These are phyloP conservation scores for Aulostomus chinensis DNA, from an alignment of 2,797 vertebrate species.

Conservation along the genomic window DNA sequence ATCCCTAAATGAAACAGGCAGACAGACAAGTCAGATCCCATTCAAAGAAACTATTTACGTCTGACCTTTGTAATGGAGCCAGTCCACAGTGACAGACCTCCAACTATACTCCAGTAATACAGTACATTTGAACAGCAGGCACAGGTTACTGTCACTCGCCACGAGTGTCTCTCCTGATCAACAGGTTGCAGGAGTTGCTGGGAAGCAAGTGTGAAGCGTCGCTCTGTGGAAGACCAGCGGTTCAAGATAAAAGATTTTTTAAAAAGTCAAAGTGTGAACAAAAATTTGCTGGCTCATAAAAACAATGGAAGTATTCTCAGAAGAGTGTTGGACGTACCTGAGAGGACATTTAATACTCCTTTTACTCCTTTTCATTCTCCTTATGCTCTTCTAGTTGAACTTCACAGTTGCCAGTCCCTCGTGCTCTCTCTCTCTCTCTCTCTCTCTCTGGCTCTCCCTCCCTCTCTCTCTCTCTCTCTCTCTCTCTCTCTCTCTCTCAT, in stretches of 20 bases:
- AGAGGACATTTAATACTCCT: constrained; percentile 24
- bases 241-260: no score
- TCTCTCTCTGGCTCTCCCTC: neutral
- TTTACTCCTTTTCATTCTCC: constrained; percentile 39
- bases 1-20: constrained; percentile 41
- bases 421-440: constrained; percentile 3
- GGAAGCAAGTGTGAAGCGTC: no score
- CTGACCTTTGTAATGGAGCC: constrained; percentile 78
- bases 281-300: no score
- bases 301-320: constrained; percentile 28
- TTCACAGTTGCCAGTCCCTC: constrained; percentile 51
- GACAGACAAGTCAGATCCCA: constrained; percentile 45
- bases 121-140: neutral
- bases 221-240: no score
- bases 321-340: constrained; percentile 69
- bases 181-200: constrained; percentile 63
- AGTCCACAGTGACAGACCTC: constrained; percentile 54
- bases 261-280: no score
- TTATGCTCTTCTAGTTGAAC: constrained; percentile 52
- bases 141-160: no score
- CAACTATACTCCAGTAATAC: no score
- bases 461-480: constrained; percentile 2
- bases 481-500: neutral
- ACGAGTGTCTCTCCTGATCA: constrained; percentile 51
- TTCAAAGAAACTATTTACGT: constrained; percentile 76